Evolutionary conservation across 23 tunicate species (phyloP).

Genomic region (Trididemnum nubilum): DNA sequence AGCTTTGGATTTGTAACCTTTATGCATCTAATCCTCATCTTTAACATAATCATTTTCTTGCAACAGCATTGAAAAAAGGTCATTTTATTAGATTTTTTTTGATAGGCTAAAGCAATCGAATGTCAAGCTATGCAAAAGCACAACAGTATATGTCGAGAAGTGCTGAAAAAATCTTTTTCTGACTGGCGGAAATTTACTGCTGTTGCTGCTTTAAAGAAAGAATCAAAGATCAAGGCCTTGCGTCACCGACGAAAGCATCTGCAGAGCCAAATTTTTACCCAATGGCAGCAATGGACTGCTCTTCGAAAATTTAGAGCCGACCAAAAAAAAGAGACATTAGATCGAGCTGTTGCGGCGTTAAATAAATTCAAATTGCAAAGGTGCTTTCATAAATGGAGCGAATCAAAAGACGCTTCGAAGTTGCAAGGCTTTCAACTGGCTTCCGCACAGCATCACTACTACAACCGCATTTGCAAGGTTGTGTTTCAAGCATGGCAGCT

Average conservation of each 20-base stretch:
- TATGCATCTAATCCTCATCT: too few species aligned
- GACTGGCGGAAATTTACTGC: neutral
- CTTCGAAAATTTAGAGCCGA: constrained; percentile 36
- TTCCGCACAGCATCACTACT: constrained; percentile 27
- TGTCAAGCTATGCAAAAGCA: neutral
- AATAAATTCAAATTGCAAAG: constrained; percentile 15
- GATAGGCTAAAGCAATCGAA: neutral
- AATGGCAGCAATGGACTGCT: constrained; percentile 69
- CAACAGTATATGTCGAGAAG: neutral
- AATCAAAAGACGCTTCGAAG: neutral
- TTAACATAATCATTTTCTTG: too few species aligned
- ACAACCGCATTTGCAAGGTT: constrained; percentile 38
- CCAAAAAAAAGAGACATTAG: constrained; percentile 36
- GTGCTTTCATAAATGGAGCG: constrained; percentile 38
- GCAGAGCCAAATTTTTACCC: neutral
- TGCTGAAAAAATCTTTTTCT: neutral
- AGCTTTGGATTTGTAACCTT: too few species aligned
- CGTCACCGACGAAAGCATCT: constrained; percentile 1
- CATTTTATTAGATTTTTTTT: too few species aligned
- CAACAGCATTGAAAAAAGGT: too few species aligned
- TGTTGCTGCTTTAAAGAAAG: neutral
- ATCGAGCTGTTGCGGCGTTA: neutral
- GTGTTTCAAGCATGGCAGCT: constrained; percentile 67
- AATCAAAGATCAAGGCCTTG: neutral
- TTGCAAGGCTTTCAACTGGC: neutral